Evolutionary conservation across 2,888 invertebrate genomes (phyloP).

Genomic region (Drosophila eohydei): DNA sequence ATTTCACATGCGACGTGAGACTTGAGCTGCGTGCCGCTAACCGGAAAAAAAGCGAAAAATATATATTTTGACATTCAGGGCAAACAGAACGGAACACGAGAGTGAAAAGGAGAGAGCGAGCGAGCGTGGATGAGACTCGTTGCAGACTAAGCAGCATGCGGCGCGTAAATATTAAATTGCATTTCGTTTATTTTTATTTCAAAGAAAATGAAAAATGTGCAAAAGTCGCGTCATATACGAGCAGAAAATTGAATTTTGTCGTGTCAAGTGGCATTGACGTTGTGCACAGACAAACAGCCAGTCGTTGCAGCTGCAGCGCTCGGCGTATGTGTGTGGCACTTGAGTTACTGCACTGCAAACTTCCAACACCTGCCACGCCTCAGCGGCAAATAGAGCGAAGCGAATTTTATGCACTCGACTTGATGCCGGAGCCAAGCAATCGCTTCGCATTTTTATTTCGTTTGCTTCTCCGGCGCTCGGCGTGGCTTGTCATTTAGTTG

Average conservation of each 20-base stretch:
- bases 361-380: conserved; percentile 52
- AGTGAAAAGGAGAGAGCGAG: neutral
- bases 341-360: conserved; percentile 35
- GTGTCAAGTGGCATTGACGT: conserved; percentile 72
- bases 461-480: neutral
- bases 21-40: conserved; percentile 19
- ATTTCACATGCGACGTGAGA: conserved; percentile 25
- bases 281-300: conserved; percentile 32
- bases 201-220: conserved; percentile 54
- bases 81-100: conserved; percentile 1
- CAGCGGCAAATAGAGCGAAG: conserved; percentile 50
- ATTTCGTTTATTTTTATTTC: conserved; percentile 63
- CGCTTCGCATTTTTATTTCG: neutral
- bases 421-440: conserved; percentile 13
- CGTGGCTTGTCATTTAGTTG: conserved; percentile 3
- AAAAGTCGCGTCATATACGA: conserved; percentile 50
- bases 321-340: neutral
- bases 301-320: conserved; percentile 6
- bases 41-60: conserved; percentile 19
- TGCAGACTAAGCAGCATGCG: conserved; percentile 36
- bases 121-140: neutral
- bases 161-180: conserved; percentile 73
- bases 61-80: conserved; percentile 32
- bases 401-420: conserved; percentile 57
- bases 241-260: conserved; percentile 74